These are phyloP conservation scores for Benitochromis conjunctus DNA, from an alignment of 2,113 vertebrate genomes.

Conservation along the genomic window DNA sequence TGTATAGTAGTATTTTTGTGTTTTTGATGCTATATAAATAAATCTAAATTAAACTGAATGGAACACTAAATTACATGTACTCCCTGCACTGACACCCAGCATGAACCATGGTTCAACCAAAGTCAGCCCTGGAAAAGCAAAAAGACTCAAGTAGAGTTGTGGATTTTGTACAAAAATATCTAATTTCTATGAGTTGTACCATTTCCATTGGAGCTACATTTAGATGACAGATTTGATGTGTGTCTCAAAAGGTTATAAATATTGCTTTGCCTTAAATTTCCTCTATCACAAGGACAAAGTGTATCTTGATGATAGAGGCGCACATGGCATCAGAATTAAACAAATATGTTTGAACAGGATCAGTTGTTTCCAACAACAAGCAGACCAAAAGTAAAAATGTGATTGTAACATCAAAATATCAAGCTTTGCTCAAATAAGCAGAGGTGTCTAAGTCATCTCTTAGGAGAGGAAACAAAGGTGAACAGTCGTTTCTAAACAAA, in stretches of 20 bases:
- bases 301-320: not conserved
- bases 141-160: not conserved
- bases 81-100: not conserved
- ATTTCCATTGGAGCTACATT: not conserved
- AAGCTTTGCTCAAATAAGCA: not conserved
- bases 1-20: not conserved
- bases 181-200: not conserved
- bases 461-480: not conserved
- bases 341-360: not conserved
- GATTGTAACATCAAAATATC: not conserved
- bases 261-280: not conserved
- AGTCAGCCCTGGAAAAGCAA: not conserved
- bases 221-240: too few relatives aligned
- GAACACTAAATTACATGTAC: not conserved
- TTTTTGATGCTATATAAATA: not conserved
- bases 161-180: not conserved
- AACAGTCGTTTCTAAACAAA: not conserved
- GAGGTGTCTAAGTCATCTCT: accelerated
- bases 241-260: not conserved
- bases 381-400: not conserved
- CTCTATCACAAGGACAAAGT: not conserved
- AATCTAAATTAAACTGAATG: not conserved
- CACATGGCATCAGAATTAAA: not conserved
- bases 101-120: not conserved
- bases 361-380: not conserved